A percentile compares a stretch with the other conserved stretches of the same genome.
Conservation (phyloP, 2,113 vertebrate species). For the Chamaea fasciata region DNA sequence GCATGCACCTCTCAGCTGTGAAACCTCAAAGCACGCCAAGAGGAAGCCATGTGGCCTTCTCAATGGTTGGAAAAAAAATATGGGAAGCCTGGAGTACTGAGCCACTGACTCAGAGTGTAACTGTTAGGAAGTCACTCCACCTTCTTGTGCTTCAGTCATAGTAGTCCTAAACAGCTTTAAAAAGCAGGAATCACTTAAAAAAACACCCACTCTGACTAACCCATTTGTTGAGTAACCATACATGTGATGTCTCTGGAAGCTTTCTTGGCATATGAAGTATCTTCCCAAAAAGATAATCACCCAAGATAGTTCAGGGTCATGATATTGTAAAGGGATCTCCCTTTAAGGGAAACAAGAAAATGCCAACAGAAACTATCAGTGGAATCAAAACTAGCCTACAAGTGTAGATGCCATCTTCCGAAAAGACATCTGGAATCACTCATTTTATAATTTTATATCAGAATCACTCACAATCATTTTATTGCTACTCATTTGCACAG, state of each 20-base stretch:
- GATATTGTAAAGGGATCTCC: background rate
- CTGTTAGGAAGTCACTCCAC: conserved; percentile 37
- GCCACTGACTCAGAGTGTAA: conserved; percentile 23
- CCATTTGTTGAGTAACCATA: background rate
- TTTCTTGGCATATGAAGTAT: background rate
- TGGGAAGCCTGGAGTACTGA: background rate
- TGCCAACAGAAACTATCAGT: background rate
- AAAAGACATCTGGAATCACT: background rate
- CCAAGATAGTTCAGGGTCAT: background rate
- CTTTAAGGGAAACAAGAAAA: background rate
- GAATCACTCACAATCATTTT: background rate
- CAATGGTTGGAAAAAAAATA: conserved; percentile 12
- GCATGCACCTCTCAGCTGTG: background rate
- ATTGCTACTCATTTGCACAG: background rate
- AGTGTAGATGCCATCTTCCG: background rate
- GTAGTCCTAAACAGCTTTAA: background rate
- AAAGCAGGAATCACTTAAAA: conserved; percentile 9
- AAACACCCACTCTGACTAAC: conserved; percentile 10
- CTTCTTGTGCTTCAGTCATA: background rate
- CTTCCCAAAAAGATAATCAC: background rate
- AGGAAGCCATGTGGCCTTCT: conserved; percentile 23
- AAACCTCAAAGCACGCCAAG: background rate
- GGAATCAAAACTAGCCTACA: background rate
- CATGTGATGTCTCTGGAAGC: background rate
- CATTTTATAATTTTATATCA: background rate